phyloP scores from a whole-genome alignment of 2,888 invertebrate species.

The Morpho helenor region DNA sequence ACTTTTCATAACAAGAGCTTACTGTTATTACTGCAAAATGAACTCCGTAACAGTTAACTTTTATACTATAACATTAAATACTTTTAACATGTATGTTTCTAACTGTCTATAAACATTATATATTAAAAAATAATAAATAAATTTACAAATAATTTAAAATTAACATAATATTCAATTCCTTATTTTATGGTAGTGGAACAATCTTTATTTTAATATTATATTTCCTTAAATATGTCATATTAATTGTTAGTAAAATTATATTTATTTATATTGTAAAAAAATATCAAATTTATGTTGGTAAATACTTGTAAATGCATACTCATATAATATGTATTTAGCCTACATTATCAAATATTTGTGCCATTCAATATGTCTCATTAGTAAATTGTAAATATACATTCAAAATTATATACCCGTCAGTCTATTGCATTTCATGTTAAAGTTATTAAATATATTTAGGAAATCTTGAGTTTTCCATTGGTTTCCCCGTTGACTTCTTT shows the following conservation, averaged over 20 bases:
- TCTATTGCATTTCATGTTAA: constrained; percentile 3
- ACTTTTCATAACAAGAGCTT: too few relatives aligned
- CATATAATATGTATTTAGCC: not conserved
- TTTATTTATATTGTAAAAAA: not conserved
- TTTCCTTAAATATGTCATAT: not conserved
- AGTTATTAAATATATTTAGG: constrained; percentile 12
- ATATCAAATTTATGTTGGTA: not conserved
- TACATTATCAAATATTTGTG: not conserved
- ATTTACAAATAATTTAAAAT: not conserved
- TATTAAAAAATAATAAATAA: too few relatives aligned
- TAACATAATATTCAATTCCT: constrained; percentile 1
- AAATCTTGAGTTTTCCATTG: constrained; percentile 47
- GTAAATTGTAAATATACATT: not conserved
- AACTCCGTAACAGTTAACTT: too few relatives aligned
- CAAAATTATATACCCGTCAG: not conserved
- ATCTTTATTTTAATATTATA: not conserved
- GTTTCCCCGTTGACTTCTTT: constrained; percentile 40
- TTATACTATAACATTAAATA: too few relatives aligned
- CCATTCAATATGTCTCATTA: constrained; percentile 1
- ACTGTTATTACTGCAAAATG: too few relatives aligned
- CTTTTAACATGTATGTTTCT: too few relatives aligned
- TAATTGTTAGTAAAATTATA: constrained; percentile 2
- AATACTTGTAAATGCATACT: constrained; percentile 9
- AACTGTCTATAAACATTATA: too few relatives aligned
- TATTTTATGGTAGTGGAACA: not conserved